Conservation (phyloP, 2,113 vertebrate genomes). For the Cnemophilus loriae region DNA sequence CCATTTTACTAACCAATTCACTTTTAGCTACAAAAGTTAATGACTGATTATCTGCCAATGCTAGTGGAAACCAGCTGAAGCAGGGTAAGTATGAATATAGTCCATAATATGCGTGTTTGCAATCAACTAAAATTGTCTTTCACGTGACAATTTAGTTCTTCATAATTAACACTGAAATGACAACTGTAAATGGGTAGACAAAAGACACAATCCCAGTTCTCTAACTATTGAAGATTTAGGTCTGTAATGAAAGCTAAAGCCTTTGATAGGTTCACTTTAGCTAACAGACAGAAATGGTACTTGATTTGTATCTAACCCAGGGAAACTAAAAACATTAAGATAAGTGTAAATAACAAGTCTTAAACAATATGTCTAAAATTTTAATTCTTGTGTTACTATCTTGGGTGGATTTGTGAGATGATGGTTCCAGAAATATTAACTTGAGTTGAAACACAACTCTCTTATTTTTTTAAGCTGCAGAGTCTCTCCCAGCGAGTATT, state of each 20-base stretch:
- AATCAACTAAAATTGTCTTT: not conserved
- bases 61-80: not conserved
- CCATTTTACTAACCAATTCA: not conserved
- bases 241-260: not conserved
- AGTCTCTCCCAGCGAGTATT: not conserved
- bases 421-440: not conserved
- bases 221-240: not conserved
- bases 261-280: not conserved
- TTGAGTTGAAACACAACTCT: not conserved
- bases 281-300: not conserved
- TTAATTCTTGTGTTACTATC: not conserved
- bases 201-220: not conserved
- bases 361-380: not conserved
- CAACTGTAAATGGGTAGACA: not conserved
- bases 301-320: not conserved
- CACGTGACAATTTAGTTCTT: not conserved
- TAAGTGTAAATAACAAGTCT: not conserved
- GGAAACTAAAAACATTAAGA: not conserved
- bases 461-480: not conserved
- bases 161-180: not conserved
- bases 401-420: not conserved
- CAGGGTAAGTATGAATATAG: not conserved
- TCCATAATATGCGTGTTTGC: not conserved
- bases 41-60: not conserved
- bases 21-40: not conserved